Percentiles rank a stretch among this genome's conserved stretches.
phyloP scores from a whole-genome alignment of 2,888 invertebrate genomes.

The Zaprionus obscuricornis region DNA sequence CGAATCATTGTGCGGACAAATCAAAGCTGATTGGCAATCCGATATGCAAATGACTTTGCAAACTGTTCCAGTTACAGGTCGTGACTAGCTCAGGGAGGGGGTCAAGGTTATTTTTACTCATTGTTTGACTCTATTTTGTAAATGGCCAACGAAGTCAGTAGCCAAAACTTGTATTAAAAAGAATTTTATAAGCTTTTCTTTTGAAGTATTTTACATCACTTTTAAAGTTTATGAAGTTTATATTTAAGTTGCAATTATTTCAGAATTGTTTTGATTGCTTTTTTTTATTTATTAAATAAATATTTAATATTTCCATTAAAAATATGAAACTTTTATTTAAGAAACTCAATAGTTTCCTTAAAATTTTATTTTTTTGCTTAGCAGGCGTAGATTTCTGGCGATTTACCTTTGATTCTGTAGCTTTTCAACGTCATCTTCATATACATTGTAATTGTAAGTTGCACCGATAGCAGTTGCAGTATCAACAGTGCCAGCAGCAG shows the following conservation, averaged over 20 bases:
- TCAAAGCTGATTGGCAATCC: conserved; percentile 44
- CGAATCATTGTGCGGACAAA: conserved; percentile 50
- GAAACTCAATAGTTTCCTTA: conserved; percentile 5
- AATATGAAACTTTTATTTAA: not conserved
- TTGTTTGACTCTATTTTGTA: not conserved
- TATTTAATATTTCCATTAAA: not conserved
- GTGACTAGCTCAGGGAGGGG: conserved; percentile 18
- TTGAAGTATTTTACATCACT: no score
- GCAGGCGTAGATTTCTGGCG: no score
- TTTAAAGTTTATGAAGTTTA: no score
- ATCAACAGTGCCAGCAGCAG: no score
- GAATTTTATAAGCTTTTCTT: no score
- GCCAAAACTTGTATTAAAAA: no score
- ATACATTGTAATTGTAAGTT: conserved; percentile 28
- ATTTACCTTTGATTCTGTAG: conserved; percentile 68
- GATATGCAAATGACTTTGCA: conserved; percentile 60
- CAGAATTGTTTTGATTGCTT: conserved; percentile 21
- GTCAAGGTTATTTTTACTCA: conserved; percentile 59
- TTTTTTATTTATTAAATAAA: no score
- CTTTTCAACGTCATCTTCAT: conserved; percentile 34
- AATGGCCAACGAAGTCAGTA: no score
- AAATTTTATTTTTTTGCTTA: conserved; percentile 42
- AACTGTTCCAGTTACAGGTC: conserved; percentile 46
- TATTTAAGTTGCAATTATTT: not conserved
- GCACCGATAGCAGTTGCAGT: conserved; percentile 4